Conservation (phyloP, 2,113 vertebrate species). For the Hirundichthys speculiger region DNA sequence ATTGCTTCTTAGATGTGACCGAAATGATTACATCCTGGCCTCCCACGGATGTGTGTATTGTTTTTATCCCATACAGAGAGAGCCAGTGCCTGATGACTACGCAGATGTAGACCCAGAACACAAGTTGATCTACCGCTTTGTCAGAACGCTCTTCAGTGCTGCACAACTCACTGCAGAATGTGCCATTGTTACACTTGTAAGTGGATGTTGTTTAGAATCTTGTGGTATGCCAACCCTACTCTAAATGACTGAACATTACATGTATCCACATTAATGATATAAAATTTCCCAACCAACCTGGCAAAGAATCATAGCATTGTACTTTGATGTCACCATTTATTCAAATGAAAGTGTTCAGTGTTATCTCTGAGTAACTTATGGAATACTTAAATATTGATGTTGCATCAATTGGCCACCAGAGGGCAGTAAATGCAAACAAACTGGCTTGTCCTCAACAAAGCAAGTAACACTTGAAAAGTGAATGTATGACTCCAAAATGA, state of each 20-base stretch:
- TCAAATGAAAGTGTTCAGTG: no score
- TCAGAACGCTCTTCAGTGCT: conserved; percentile 96
- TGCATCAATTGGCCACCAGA: conserved; percentile 70
- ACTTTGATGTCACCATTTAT: no score
- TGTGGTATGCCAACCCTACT: background rate
- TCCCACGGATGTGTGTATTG: background rate
- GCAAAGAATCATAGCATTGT: no score
- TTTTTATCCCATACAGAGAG: conserved; percentile 83
- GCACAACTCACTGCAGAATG: conserved; percentile 99
- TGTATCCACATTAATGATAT: background rate
- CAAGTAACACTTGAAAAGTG: no score
- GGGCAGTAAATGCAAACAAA: conserved; percentile 69
- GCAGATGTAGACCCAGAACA: conserved; percentile 93
- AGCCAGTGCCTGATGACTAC: conserved; percentile 94
- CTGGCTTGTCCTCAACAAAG: background rate
- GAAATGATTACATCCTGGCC: no score
- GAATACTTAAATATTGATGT: background rate
- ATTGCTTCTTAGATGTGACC: no score
- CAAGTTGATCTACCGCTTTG: conserved; percentile 98
- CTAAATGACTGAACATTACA: background rate
- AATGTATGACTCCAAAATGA: no score
- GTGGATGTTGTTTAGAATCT: conserved; percentile 39
- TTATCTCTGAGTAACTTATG: no score
- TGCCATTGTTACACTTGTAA: conserved; percentile 98
- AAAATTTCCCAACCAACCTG: no score